A percentile compares a stretch with the other conserved stretches of the same genome.
Evolutionary conservation across 2,113 vertebrate species (phyloP).

Genomic region (Tylochromis polylepis): DNA sequence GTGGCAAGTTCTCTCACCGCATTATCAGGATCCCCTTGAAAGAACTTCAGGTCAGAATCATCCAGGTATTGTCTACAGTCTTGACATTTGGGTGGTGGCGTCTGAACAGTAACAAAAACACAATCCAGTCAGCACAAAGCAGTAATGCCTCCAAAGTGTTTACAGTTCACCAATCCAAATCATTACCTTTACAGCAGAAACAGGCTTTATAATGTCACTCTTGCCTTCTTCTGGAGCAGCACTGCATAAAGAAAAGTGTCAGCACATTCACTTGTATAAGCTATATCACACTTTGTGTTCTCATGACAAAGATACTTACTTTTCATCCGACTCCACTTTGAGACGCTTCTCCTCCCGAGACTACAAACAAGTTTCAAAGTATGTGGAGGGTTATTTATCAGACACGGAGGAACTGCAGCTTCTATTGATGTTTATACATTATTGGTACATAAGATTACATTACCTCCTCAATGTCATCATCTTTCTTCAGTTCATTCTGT

Average conservation of each 20-base stretch:
- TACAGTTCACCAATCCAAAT: not conserved
- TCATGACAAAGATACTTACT: constrained; percentile 65
- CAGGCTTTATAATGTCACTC: constrained; percentile 60
- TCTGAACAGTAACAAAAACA: constrained; percentile 53
- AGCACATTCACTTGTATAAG: not conserved
- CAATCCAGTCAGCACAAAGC: not conserved
- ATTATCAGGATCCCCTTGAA: constrained; percentile 86
- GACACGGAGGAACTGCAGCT: not conserved
- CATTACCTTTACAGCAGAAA: constrained; percentile 77
- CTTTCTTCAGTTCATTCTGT: constrained; percentile 49
- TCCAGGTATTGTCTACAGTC: constrained; percentile 93
- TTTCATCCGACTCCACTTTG: constrained; percentile 77
- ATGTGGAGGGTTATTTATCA: not conserved
- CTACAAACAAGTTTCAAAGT: constrained; percentile 30
- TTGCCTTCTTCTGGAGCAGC: constrained; percentile 62
- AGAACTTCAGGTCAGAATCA: constrained; percentile 90
- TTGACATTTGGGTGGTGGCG: constrained; percentile 81
- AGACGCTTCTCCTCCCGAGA: constrained; percentile 85
- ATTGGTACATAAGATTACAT: not conserved
- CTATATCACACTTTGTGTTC: not conserved
- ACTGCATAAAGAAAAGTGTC: constrained; percentile 51
- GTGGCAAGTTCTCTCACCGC: constrained; percentile 69
- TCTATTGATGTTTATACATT: not conserved
- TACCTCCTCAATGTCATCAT: constrained; percentile 64
- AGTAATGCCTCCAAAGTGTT: not conserved